Evolutionary conservation across 2,888 invertebrate genomes (phyloP), one percentile per base, ranked within the genome.

Genomic region (Callyntrura guangdongensis): DNA sequence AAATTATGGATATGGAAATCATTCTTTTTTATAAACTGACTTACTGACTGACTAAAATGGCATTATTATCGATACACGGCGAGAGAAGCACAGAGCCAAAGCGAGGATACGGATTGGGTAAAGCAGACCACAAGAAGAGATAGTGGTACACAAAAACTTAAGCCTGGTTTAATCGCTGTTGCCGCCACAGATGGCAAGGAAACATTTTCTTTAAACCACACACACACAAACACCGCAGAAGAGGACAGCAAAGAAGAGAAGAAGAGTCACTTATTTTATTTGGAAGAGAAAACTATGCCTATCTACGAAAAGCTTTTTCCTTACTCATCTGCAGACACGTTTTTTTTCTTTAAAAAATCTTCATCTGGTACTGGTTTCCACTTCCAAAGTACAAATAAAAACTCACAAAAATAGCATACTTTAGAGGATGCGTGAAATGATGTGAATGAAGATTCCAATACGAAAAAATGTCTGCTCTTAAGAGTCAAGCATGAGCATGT

Each of bases 181-280:
- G 77, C 77, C 77, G 77, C 77, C 77, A 53, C 77, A 86, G 86
- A 86, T 86, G 86, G 86, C 67, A 67, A 25, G 49, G n/a, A 77
- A 53, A 49, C 79, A 86, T 79, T 86, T 86, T 77, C 77, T 47
- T 79, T 79, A 47, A 64, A 86, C 77, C 86, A 12, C 74, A 74
- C 61, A 22, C 36, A 27, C 61, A 83, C 9, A 53, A 69, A 67
- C 67, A 84, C 27, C 0, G 69, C 27, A 79, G 56, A 22, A 79
- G 49, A 17, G 45, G 49, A 22, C 11, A 17, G 9, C 53, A n/a
- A 36, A 27, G 59, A 36, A 36, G 22, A 9, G 47, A 64, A 17
- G 47, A 47, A 12, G 25, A 74, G 49, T 53, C 53, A 77, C 49
- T 74, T n/a, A n/a, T n/a, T 74, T 22, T 22, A 2, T 61, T n/a